A percentile compares a stretch with the other conserved stretches of the same genome.
Conservation (phyloP, 2,888 invertebrate genomes). For the Polydrusus tereticollis region DNA sequence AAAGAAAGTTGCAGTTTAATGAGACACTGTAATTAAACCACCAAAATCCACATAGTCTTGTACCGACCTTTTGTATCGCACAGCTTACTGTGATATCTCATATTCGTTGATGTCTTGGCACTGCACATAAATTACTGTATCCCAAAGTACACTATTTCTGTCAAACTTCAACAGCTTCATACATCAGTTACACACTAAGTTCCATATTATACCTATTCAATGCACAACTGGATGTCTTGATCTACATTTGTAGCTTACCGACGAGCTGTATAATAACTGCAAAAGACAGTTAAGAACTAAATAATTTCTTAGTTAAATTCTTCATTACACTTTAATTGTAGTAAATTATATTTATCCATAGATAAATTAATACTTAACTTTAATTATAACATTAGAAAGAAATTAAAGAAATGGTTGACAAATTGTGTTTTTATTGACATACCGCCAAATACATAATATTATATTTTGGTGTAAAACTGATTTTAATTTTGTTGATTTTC, state of each 20-base stretch:
- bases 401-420: constrained; percentile 25
- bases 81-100: too few species aligned
- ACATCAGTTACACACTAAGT: too few species aligned
- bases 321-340: constrained; percentile 23
- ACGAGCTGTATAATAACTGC: neutral
- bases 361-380: constrained; percentile 23
- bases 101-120: too few species aligned
- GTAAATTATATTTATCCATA: constrained; percentile 29
- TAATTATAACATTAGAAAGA: constrained; percentile 32
- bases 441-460: neutral
- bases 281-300: neutral
- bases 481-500: constrained; percentile 20
- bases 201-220: too few species aligned
- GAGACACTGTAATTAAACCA: too few species aligned
- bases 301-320: constrained; percentile 9
- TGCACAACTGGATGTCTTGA: too few species aligned
- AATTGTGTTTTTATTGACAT: constrained; percentile 29
- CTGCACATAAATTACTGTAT: too few species aligned
- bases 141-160: too few species aligned
- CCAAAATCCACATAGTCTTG: too few species aligned
- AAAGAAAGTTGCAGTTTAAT: too few species aligned
- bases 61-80: too few species aligned
- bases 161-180: too few species aligned
- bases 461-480: constrained; percentile 19
- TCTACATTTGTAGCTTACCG: neutral